These are phyloP conservation scores for Pseudomugil gertrudae DNA, from an alignment of 2,797 vertebrate species.

Conservation along the genomic window DNA sequence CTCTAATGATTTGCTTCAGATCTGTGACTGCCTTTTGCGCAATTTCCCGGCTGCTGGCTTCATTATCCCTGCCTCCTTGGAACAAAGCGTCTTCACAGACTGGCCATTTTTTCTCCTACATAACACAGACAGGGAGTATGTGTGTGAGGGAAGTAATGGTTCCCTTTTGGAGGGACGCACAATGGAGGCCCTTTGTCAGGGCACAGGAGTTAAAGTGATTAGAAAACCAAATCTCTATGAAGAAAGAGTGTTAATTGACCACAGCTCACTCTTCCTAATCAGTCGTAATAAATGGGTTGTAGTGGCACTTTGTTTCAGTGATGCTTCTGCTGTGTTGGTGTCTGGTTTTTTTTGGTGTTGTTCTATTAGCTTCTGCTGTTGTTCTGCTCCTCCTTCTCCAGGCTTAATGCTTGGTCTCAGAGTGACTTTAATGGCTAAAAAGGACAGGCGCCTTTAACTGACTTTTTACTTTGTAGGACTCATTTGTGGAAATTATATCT, in stretches of 20 bases:
- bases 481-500: slow-evolving; percentile 22
- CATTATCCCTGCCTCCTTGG: slow-evolving; percentile 86
- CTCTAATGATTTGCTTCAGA: slow-evolving; percentile 88
- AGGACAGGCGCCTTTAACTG: slow-evolving; percentile 46
- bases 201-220: slow-evolving; percentile 85
- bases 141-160: slow-evolving; percentile 77
- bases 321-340: slow-evolving; percentile 53
- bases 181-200: slow-evolving; percentile 85
- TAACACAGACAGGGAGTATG: slow-evolving; percentile 80
- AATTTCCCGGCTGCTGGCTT: slow-evolving; percentile 89
- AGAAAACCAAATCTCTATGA: slow-evolving; percentile 85
- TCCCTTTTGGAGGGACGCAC: slow-evolving; percentile 77
- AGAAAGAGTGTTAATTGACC: slow-evolving; percentile 88
- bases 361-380: slow-evolving; percentile 65
- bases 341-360: slow-evolving; percentile 55
- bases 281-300: slow-evolving; percentile 77
- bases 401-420: slow-evolving; percentile 60
- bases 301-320: slow-evolving; percentile 68
- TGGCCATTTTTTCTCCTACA: slow-evolving; percentile 62
- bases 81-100: slow-evolving; percentile 89
- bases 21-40: slow-evolving; percentile 88
- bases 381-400: slow-evolving; percentile 55
- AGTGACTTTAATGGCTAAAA: slow-evolving; percentile 63
- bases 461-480: slow-evolving; percentile 25
- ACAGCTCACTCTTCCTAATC: slow-evolving; percentile 80